Percentiles rank a stretch among this genome's conserved stretches.
Evolutionary conservation across 2,797 vertebrate genomes (phyloP).

Genomic region (Rhincodon typus): DNA sequence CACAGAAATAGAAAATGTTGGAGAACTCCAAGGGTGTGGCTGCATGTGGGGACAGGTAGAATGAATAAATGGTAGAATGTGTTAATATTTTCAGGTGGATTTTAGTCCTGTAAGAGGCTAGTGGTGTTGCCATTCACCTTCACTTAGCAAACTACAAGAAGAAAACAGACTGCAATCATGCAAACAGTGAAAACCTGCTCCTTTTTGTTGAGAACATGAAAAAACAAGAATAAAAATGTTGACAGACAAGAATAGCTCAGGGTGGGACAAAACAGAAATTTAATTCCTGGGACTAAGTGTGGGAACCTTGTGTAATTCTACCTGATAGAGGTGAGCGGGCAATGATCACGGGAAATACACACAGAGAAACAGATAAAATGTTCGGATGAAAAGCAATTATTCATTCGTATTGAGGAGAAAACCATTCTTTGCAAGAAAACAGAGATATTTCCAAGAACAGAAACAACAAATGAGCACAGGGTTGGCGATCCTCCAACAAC

Average conservation of each 20-base stretch:
- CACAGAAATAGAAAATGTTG: background rate
- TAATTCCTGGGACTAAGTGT: background rate
- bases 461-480: background rate
- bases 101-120: background rate
- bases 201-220: background rate
- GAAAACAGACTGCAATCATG: background rate
- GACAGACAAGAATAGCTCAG: background rate
- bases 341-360: background rate
- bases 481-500: background rate
- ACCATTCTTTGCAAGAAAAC: background rate
- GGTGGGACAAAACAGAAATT: no score
- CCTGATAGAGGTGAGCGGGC: background rate
- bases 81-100: background rate
- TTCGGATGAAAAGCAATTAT: background rate
- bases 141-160: background rate
- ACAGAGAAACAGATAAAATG: background rate
- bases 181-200: background rate
- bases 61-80: background rate
- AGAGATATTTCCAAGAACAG: background rate
- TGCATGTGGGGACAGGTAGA: background rate
- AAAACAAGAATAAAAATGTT: no score
- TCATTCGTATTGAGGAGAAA: background rate
- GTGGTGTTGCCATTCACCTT: background rate
- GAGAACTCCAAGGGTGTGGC: background rate
- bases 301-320: background rate